phyloP scores from a whole-genome alignment of 2,888 invertebrate species.

The Drosophila villosipedis region DNA sequence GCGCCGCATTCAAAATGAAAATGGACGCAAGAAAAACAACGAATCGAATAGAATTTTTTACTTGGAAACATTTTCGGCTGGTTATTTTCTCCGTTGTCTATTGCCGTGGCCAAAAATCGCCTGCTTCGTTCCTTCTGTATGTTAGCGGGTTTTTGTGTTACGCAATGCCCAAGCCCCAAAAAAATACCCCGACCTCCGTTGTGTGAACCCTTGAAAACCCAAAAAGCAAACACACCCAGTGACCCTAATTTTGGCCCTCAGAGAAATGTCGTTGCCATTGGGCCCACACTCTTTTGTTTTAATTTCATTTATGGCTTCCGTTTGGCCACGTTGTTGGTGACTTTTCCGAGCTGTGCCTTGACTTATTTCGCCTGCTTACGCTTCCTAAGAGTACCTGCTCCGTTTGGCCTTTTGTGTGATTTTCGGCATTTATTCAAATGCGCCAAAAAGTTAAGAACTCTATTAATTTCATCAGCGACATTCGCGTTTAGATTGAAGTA shows the following conservation, averaged over 20 bases:
- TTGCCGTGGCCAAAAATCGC: slow-evolving; percentile 35
- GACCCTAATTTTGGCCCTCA: slow-evolving; percentile 83
- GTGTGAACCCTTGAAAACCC: slow-evolving; percentile 27
- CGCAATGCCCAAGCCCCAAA: slow-evolving; percentile 52
- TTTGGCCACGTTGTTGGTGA: slow-evolving; percentile 66
- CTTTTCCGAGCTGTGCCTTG: slow-evolving; percentile 56
- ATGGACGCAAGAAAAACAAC: slow-evolving; percentile 35
- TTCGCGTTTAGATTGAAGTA: slow-evolving; percentile 33
- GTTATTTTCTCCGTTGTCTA: slow-evolving; percentile 43
- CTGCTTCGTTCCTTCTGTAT: slow-evolving; percentile 43
- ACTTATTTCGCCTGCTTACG: slow-evolving; percentile 44
- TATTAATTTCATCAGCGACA: slow-evolving; percentile 59
- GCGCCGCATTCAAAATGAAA: slow-evolving; percentile 72
- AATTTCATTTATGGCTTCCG: slow-evolving; percentile 81
- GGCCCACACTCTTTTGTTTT: slow-evolving; percentile 63
- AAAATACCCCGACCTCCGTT: background rate
- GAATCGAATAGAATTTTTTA: slow-evolving; percentile 58
- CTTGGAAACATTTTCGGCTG: slow-evolving; percentile 66
- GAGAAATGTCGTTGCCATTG: slow-evolving; percentile 71
- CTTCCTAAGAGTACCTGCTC: slow-evolving; percentile 11
- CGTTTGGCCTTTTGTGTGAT: slow-evolving; percentile 59
- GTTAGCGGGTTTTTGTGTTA: slow-evolving; percentile 70
- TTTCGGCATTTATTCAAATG: slow-evolving; percentile 59
- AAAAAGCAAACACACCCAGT: slow-evolving; percentile 82
- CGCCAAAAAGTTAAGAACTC: slow-evolving; percentile 59